phyloP scores from a whole-genome alignment of 2,888 invertebrate genomes.

The Schrankia costaestrigalis region DNA sequence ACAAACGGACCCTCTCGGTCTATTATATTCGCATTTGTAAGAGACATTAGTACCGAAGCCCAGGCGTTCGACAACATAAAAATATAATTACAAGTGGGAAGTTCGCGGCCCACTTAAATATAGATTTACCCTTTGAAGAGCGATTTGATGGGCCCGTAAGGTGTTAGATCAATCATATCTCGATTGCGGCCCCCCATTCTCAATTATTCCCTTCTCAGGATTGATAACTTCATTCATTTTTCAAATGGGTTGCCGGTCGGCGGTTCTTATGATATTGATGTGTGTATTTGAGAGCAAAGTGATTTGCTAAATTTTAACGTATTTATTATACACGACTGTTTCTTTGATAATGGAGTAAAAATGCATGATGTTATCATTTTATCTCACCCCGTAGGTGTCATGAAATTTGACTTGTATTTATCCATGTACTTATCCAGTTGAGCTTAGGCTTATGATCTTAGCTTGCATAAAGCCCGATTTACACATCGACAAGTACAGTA shows the following conservation, averaged over 20 bases:
- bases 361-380: too few relatives aligned
- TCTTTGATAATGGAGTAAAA: too few relatives aligned
- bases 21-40: constrained; percentile 73
- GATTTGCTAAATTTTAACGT: constrained; percentile 32
- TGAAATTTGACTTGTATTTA: too few relatives aligned
- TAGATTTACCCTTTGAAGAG: constrained; percentile 77
- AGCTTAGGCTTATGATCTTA: too few relatives aligned
- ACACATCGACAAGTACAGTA: too few relatives aligned
- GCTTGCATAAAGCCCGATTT: too few relatives aligned
- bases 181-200: constrained; percentile 61
- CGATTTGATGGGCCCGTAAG: constrained; percentile 63
- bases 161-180: constrained; percentile 76
- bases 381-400: too few relatives aligned
- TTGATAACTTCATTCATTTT: constrained; percentile 72
- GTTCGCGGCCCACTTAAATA: constrained; percentile 70
- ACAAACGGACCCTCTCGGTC: constrained; percentile 33
- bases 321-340: too few relatives aligned
- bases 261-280: constrained; percentile 32
- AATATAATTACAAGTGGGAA: constrained; percentile 74
- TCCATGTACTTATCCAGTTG: too few relatives aligned
- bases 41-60: constrained; percentile 53
- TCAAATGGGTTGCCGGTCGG: constrained; percentile 37
- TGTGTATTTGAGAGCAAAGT: constrained; percentile 23
- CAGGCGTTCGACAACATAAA: constrained; percentile 64
- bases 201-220: constrained; percentile 66